phyloP scores from a whole-genome alignment of 2,797 vertebrate genomes.

The Sebastes paucispinis region DNA sequence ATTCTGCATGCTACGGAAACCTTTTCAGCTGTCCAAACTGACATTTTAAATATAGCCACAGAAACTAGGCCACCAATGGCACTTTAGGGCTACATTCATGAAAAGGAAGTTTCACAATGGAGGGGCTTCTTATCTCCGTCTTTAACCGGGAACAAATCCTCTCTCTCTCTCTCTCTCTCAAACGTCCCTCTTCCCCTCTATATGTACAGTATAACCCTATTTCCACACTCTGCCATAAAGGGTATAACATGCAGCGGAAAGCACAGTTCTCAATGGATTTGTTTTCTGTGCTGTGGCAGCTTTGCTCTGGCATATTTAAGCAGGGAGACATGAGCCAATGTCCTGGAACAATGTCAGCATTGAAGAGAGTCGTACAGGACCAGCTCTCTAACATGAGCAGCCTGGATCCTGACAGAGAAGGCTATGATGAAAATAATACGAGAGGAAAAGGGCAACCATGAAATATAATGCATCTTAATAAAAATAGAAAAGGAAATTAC shows the following conservation, averaged over 20 bases:
- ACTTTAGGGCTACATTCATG: constrained; percentile 59
- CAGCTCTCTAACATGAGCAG: not conserved
- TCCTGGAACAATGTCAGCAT: constrained; percentile 39
- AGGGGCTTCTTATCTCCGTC: constrained; percentile 51
- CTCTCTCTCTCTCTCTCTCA: constrained; percentile 15
- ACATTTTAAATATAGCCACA: constrained; percentile 71
- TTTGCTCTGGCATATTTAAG: constrained; percentile 44
- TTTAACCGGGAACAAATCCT: constrained; percentile 57
- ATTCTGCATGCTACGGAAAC: constrained; percentile 35
- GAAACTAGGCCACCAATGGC: constrained; percentile 69
- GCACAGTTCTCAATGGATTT: constrained; percentile 21
- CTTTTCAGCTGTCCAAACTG: constrained; percentile 55
- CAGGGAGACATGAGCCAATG: constrained; percentile 27
- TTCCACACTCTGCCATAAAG: constrained; percentile 32
- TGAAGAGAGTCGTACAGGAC: constrained; percentile 5
- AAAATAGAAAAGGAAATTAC: not conserved
- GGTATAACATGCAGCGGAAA: constrained; percentile 3
- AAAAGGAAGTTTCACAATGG: constrained; percentile 56
- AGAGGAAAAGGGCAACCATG: not conserved
- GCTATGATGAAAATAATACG: not conserved
- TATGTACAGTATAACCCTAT: constrained; percentile 22
- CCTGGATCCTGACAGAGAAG: not conserved
- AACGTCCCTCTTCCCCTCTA: constrained; percentile 13
- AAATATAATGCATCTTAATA: not conserved
- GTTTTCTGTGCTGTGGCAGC: constrained; percentile 38